Base-by-base conservation (phyloP, 2,888 invertebrate genomes). In the Dryococelus australis region DNA sequence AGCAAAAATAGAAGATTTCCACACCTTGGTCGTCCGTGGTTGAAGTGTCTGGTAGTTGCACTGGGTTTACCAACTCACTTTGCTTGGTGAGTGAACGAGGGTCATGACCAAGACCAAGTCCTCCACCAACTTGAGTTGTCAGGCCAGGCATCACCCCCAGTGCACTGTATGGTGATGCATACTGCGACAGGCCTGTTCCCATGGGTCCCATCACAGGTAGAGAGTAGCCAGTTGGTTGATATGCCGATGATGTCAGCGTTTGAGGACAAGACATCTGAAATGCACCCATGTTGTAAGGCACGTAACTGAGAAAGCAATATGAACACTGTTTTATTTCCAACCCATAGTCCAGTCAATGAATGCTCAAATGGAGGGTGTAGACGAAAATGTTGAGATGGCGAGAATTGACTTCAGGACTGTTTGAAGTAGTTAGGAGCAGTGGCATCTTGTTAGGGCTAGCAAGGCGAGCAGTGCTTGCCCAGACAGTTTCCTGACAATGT, bases 231-330 rank as follows among this genome's bases (percentile, higher is more conserved):
- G 93, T 93, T 89, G 94, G 94, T 91, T 95, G 96, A 91, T 92
- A 94, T 90, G 94, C 93, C 89, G 93, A 93, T 12, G 94, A 94
- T 35, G 94, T 94, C 91, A 96, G 93, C 86, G 95, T 94, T 83
- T 96, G 96, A 80, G 96, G 96, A 91, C 96, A 95, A 89, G 97
- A 97, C 93, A 96, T 95, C 94, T 97, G 96, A 85, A 88, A 84
- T 24, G n/a, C 51, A 51, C 51, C 2, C n/a, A n/a, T n/a, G n/a
- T n/a, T 35, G 35, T 35, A 35, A 35, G 35, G 35, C 35, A 35
- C 35, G 1, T 1, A 35, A 35, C 35, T 35, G 4, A 35, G 35
- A 35, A 35, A 35, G 35, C 35, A 35, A 4, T 35, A 35, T 35
- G 2, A 35, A 35, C 35, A 35, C 2, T 35, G 4, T 35, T 1